Percentiles rank a stretch among this genome's conserved stretches.
These are phyloP conservation scores for Hemiscyllium ocellatum DNA, from an alignment of 2,113 vertebrate species.

Conservation along the genomic window DNA sequence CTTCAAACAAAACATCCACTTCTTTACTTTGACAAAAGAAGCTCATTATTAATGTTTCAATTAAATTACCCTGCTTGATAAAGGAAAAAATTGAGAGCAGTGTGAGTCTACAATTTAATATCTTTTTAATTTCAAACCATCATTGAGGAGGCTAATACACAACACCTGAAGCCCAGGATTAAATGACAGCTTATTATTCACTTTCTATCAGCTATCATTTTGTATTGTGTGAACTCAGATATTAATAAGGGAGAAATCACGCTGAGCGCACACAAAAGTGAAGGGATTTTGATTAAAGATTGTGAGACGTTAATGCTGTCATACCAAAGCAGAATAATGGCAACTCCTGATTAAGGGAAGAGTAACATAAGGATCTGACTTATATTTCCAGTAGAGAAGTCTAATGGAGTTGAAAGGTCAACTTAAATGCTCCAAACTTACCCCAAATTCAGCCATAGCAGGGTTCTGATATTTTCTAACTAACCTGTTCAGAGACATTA, in stretches of 20 bases:
- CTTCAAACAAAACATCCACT: slow-evolving; percentile 19
- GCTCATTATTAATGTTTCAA: slow-evolving; percentile 20
- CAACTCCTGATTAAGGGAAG: not conserved
- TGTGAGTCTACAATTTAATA: slow-evolving; percentile 23
- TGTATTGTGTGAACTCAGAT: not conserved
- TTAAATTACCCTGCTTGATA: slow-evolving; percentile 2
- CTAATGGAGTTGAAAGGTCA: not conserved
- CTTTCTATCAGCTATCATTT: slow-evolving; percentile 2
- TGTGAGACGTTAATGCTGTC: slow-evolving; percentile 8
- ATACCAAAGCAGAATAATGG: not conserved
- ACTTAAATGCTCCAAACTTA: not conserved
- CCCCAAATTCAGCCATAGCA: too few relatives aligned
- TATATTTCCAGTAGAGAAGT: not conserved
- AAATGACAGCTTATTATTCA: slow-evolving; percentile 19
- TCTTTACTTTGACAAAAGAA: not conserved
- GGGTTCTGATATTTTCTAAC: too few relatives aligned
- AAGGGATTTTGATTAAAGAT: slow-evolving; percentile 8
- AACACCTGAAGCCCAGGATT: not conserved
- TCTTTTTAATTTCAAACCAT: slow-evolving; percentile 16
- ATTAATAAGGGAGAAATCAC: slow-evolving; percentile 24
- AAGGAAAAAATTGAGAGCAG: not conserved
- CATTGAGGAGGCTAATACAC: not conserved
- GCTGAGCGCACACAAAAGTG: not conserved
- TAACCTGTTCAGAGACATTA: too few relatives aligned
- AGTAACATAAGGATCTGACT: not conserved